A percentile compares a stretch with the other conserved stretches of the same genome.
phyloP scores from a whole-genome alignment of 2,797 vertebrate genomes.

The Limnodromus scolopaceus region DNA sequence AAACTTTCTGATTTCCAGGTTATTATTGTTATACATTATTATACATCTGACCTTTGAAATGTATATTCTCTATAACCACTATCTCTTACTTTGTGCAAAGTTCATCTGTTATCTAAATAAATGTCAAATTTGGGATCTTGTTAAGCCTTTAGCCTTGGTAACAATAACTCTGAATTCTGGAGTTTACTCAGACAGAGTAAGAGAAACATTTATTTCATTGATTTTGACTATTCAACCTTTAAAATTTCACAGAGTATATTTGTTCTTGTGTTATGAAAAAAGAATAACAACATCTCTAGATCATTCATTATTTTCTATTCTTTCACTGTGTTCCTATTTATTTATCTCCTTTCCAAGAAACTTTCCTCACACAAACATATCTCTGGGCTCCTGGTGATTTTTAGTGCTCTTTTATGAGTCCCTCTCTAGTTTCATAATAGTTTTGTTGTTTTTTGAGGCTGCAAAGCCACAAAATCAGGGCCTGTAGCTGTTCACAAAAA shows the following conservation, averaged over 20 bases:
- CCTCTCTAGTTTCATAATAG: neutral
- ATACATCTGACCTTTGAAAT: constrained; percentile 60
- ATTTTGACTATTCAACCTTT: constrained; percentile 58
- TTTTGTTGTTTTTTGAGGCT: neutral
- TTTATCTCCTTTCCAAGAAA: constrained; percentile 4
- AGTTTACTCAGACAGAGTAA: constrained; percentile 41
- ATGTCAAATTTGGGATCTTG: constrained; percentile 52
- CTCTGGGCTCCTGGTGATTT: neutral
- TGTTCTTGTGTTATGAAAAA: constrained; percentile 39
- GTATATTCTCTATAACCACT: constrained; percentile 35
- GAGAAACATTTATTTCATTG: constrained; percentile 43
- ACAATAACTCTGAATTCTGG: constrained; percentile 19
- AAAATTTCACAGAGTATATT: neutral
- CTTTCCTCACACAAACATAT: neutral
- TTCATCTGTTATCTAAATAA: constrained; percentile 63
- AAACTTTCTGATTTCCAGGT: constrained; percentile 16
- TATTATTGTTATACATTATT: constrained; percentile 22
- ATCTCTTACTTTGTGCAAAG: constrained; percentile 60
- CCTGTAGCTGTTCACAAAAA: neutral
- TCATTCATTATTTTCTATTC: neutral
- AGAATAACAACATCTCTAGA: constrained; percentile 4
- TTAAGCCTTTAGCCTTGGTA: constrained; percentile 24
- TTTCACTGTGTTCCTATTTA: neutral
- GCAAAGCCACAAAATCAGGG: neutral
- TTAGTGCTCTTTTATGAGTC: neutral